Evolutionary conservation across 2,113 vertebrate species (phyloP).

Genomic region (Larimichthys crocea): DNA sequence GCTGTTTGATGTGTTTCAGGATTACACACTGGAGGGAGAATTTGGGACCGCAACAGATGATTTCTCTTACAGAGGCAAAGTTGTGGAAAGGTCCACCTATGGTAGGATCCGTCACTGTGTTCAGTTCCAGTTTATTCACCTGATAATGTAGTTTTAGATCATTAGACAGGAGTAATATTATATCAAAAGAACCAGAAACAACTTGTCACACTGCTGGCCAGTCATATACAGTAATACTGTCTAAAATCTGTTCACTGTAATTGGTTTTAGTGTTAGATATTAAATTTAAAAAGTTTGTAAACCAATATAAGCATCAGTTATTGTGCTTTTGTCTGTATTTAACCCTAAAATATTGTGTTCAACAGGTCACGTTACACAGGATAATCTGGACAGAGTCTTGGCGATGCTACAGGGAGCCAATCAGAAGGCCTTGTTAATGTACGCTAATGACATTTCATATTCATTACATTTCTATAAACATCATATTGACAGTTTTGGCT

Average conservation of each 20-base stretch:
- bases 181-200: not conserved
- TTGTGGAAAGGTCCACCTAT: constrained; percentile 92
- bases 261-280: not conserved
- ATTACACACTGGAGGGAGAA: constrained; percentile 90
- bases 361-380: constrained; percentile 91
- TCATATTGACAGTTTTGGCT: not conserved
- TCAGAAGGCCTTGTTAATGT: constrained; percentile 92
- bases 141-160: not conserved
- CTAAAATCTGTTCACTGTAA: not conserved
- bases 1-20: constrained; percentile 78
- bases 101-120: constrained; percentile 83
- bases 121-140: not conserved
- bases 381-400: constrained; percentile 91
- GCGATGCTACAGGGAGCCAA: constrained; percentile 93
- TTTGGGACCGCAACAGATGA: constrained; percentile 93
- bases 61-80: constrained; percentile 87
- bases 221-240: not conserved
- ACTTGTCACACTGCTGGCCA: not conserved
- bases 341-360: constrained; percentile 24
- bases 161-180: not conserved
- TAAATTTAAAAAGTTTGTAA: not conserved
- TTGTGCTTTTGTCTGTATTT: not conserved
- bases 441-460: constrained; percentile 53
- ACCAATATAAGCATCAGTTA: not conserved
- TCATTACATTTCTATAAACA: not conserved